phyloP scores from a whole-genome alignment of 2,888 invertebrate species.

The Drosophila stalkeri region DNA sequence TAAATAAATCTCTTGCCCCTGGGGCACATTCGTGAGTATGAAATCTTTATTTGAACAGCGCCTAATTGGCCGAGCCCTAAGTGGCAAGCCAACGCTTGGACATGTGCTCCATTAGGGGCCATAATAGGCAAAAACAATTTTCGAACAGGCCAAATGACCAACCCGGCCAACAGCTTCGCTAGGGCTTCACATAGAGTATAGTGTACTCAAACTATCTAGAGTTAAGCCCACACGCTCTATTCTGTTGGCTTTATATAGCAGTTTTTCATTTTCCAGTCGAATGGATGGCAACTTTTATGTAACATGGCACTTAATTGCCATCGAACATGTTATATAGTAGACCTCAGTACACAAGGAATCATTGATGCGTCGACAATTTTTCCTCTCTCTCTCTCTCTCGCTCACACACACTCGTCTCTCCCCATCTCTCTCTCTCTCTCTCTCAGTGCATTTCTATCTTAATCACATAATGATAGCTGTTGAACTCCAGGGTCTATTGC shows the following conservation, averaged over 20 bases:
- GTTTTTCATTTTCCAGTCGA: conserved; percentile 66
- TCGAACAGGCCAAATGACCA: conserved; percentile 19
- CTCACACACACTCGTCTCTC: not conserved
- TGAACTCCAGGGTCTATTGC: conserved; percentile 16
- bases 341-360: conserved; percentile 35
- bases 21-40: conserved; percentile 67
- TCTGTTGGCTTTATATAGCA: conserved; percentile 32
- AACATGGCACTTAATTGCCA: conserved; percentile 62
- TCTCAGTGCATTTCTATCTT: conserved; percentile 17
- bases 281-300: conserved; percentile 58
- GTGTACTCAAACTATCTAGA: conserved; percentile 15
- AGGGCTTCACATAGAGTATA: conserved; percentile 25
- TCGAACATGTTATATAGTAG: conserved; percentile 5
- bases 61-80: conserved; percentile 55
- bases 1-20: conserved; percentile 52
- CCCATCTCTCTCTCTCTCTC: not conserved
- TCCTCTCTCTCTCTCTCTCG: conserved; percentile 3
- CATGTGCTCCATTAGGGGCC: conserved; percentile 43
- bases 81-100: conserved; percentile 32
- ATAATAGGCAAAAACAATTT: conserved; percentile 34
- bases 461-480: conserved; percentile 37
- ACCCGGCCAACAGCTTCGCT: conserved; percentile 24
- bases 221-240: conserved; percentile 31
- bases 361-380: conserved; percentile 56
- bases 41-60: conserved; percentile 40